Base-by-base conservation (phyloP, 2,888 invertebrate genomes). In the Drosophila bunnanda region DNA sequence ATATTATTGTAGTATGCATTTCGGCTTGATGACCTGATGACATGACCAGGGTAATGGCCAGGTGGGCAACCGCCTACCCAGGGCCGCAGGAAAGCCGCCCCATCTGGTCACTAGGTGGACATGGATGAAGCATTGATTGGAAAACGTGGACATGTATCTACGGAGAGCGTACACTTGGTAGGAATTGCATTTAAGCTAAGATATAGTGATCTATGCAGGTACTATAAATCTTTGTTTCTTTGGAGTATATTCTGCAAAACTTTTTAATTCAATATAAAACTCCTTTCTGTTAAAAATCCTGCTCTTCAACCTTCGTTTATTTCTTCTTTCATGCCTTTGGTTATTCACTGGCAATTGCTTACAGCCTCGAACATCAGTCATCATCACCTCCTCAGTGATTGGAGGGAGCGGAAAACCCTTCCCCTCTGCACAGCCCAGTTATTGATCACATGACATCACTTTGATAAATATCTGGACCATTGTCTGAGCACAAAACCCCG, bases 1-100 rank as follows among this genome's bases (percentile, higher is more conserved):
- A 88, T 88, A 87, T 85, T 90, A 90, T 84, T 80, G 77, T 61
- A 80, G 75, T 78, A 59, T 77, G 76, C 66, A 71, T 76, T 88
- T 80, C 80, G 76, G 66, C 69, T 62, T 76, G 62, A 77, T 82
- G 54, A 64, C 55, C 60, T 52, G 50, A 22, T 34, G 50, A 53
- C 36, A 65, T 73, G 69, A 32, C 62, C 76, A 60, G 43, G 65
- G 57, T 50, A 67, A 66, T 66, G 57, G 66, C 36, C 68, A 71
- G 46, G 44, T 62, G 38, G 36, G 30, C 36, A 66, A 38, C 36
- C 62, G 17, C 67, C 44, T 22, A 13, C 2, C 20, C 43, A 0
- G 28, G 34, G 28, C 44, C 55, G 5, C 48, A 39, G n/a, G 10
- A 17, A 32, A 12, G 13, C 39, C n/a, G 6, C n/a, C 48, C 32